Evolutionary conservation across 2,113 vertebrate species (phyloP).

Genomic region (Smithornis capensis): DNA sequence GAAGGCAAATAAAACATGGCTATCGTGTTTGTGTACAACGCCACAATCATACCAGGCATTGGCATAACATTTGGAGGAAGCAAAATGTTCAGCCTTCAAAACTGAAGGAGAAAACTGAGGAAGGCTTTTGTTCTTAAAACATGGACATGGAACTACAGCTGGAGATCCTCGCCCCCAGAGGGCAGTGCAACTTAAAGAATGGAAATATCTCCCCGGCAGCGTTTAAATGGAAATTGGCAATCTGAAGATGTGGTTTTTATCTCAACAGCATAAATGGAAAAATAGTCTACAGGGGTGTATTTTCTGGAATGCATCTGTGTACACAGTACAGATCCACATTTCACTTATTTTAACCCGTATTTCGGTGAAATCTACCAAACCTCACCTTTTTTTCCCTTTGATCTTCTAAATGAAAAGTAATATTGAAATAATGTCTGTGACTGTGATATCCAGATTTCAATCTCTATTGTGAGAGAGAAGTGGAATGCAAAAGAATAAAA

Average conservation of each 20-base stretch:
- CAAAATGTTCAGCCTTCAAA: not conserved
- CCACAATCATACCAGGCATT: not conserved
- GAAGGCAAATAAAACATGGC: not conserved
- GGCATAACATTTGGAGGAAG: not conserved
- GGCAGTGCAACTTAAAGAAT: constrained; percentile 71
- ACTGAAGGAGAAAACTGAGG: not conserved
- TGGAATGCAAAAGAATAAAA: not conserved
- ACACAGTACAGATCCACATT: not conserved
- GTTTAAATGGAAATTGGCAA: not conserved
- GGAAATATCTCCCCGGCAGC: not conserved
- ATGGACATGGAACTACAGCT: not conserved
- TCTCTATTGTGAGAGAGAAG: not conserved
- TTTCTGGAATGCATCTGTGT: not conserved
- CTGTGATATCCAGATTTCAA: not conserved
- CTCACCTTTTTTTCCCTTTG: fast-evolving
- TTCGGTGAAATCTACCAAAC: not conserved
- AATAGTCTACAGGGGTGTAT: not conserved
- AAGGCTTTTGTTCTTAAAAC: not conserved
- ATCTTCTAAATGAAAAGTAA: not conserved
- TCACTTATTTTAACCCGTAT: not conserved
- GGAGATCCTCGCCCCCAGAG: constrained; percentile 53
- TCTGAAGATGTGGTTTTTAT: not conserved
- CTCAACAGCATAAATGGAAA: not conserved
- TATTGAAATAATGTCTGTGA: not conserved
- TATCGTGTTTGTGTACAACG: not conserved